Evolutionary conservation across 2,797 vertebrate species (phyloP).

Genomic region (Simalia tracyae): DNA sequence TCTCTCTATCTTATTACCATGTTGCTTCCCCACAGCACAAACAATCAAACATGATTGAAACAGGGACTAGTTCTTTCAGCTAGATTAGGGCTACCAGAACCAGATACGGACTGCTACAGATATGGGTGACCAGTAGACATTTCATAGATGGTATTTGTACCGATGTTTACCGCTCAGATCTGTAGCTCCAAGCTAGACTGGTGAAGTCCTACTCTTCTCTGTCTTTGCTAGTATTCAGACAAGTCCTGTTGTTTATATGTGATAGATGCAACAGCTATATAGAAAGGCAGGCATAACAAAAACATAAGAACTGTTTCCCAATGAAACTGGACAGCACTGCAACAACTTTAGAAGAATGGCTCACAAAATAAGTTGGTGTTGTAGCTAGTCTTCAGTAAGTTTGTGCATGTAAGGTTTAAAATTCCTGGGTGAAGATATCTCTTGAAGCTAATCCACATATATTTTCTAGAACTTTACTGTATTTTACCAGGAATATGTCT

Average conservation of each 20-base stretch:
- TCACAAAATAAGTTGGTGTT: not conserved
- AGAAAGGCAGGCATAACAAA: not conserved
- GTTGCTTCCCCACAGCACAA: not conserved
- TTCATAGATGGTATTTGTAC: not conserved
- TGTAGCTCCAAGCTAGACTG: not conserved
- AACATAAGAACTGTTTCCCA: not conserved
- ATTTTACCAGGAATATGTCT: not conserved
- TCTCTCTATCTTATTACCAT: not conserved
- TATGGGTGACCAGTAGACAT: not conserved
- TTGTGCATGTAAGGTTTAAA: not conserved
- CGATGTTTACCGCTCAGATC: not conserved
- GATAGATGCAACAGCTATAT: not conserved
- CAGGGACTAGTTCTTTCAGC: not conserved
- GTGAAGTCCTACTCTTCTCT: not conserved
- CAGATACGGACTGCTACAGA: not conserved
- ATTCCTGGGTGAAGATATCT: not conserved
- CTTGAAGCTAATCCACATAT: not conserved
- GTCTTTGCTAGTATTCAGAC: not conserved
- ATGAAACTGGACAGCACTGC: not conserved
- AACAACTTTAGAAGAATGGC: not conserved
- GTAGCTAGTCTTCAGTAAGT: not conserved
- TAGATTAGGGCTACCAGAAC: not conserved
- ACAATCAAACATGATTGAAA: not conserved
- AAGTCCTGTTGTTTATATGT: not conserved
- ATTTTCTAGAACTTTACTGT: conserved; percentile 13